Evolutionary conservation across 1,140 invertebrate species (phyloP).

Genomic region (Lucilia sericata): DNA sequence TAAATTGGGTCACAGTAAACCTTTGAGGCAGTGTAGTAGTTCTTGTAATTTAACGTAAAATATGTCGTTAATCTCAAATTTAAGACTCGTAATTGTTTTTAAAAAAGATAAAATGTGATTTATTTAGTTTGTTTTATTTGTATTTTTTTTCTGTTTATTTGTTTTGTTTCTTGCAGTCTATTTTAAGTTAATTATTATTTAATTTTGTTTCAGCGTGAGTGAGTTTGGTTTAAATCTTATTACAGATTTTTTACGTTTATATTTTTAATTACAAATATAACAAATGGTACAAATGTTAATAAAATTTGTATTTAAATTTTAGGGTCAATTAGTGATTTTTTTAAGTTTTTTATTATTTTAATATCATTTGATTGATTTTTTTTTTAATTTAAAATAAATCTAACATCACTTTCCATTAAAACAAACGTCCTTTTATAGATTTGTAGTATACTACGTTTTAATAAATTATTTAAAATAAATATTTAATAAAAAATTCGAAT

Average conservation of each 20-base stretch:
- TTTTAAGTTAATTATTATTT: too few species aligned
- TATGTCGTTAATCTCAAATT: conserved; percentile 47
- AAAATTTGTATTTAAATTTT: conserved; percentile 32
- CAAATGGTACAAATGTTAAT: conserved; percentile 39
- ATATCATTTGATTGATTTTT: not conserved
- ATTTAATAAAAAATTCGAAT: not conserved
- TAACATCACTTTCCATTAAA: conserved; percentile 4
- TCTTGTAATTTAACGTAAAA: conserved; percentile 67
- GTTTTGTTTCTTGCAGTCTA: too few species aligned
- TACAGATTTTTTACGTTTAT: not conserved
- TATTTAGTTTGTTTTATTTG: conserved; percentile 21
- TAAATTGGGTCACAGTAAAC: conserved; percentile 62
- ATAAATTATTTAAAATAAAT: not conserved
- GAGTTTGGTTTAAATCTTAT: too few species aligned
- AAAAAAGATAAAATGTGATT: conserved; percentile 33
- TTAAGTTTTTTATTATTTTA: not conserved
- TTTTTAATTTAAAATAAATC: not conserved
- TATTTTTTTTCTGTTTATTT: not conserved
- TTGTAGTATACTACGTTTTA: conserved; percentile 3
- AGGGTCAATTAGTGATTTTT: conserved; percentile 13
- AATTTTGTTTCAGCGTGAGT: too few species aligned
- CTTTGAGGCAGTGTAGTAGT: conserved; percentile 64
- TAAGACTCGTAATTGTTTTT: conserved; percentile 35
- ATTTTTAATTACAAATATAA: not conserved
- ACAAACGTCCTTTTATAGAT: conserved; percentile 35